phyloP scores from a whole-genome alignment of 2,888 invertebrate genomes.

The Acanthacorydalis orientalis region DNA sequence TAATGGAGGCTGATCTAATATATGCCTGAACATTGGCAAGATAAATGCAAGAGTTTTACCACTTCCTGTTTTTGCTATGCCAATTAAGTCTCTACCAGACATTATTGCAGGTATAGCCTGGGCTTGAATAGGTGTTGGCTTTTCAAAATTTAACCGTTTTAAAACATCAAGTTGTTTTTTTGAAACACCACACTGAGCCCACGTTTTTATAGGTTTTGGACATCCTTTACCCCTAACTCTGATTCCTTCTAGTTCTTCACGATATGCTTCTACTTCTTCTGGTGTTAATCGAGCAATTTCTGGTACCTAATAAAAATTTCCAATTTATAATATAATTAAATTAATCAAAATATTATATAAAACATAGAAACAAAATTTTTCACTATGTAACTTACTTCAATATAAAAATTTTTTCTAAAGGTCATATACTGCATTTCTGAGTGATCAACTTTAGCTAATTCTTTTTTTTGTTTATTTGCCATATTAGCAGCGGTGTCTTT shows the following conservation, averaged over 20 bases:
- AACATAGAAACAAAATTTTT: neutral
- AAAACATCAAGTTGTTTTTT: slow-evolving; percentile 87
- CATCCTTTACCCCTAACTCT: slow-evolving; percentile 92
- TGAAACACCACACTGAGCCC: slow-evolving; percentile 97
- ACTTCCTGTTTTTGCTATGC: slow-evolving; percentile 98
- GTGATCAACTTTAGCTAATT: slow-evolving; percentile 86
- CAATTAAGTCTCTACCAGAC: slow-evolving; percentile 92
- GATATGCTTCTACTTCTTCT: slow-evolving; percentile 72
- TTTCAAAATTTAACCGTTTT: slow-evolving; percentile 80
- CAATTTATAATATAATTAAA: neutral
- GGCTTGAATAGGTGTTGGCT: slow-evolving; percentile 96
- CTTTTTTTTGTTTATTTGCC: slow-evolving; percentile 82
- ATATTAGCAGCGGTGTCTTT: slow-evolving; percentile 78
- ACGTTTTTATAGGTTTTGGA: slow-evolving; percentile 86
- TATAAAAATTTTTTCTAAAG: slow-evolving; percentile 92
- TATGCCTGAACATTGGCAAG: slow-evolving; percentile 93
- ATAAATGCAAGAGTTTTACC: slow-evolving; percentile 98
- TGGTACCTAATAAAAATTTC: slow-evolving; percentile 63
- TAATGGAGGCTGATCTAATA: slow-evolving; percentile 83
- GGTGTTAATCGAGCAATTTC: slow-evolving; percentile 84
- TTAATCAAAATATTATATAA: neutral
- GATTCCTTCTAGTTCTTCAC: slow-evolving; percentile 85
- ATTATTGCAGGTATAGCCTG: slow-evolving; percentile 96
- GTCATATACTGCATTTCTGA: slow-evolving; percentile 69
- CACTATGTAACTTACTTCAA: slow-evolving; percentile 47